phyloP scores from a whole-genome alignment of 2,113 vertebrate species.

The Melozone crissalis region DNA sequence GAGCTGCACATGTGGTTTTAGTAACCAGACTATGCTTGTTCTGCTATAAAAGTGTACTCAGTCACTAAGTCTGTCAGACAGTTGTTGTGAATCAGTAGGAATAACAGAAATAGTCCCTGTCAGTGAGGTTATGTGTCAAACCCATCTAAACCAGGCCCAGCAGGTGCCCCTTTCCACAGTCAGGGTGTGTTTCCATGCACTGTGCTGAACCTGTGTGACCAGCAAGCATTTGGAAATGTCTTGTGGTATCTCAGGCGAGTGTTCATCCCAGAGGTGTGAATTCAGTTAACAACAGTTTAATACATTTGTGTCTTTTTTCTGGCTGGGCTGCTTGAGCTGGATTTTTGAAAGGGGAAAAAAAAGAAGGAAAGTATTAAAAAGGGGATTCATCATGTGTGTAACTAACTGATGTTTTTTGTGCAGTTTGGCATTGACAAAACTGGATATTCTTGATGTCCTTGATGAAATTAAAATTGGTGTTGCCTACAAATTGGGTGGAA shows the following conservation, averaged over 20 bases:
- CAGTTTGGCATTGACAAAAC: conserved; percentile 95
- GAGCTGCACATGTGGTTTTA: neutral
- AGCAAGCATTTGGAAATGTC: neutral
- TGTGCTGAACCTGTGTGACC: neutral
- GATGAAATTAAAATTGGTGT: conserved; percentile 94
- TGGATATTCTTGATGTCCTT: conserved; percentile 94
- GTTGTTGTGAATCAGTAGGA: neutral
- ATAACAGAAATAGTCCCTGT: neutral
- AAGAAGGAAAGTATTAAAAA: neutral
- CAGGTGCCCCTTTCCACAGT: neutral
- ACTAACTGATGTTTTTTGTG: conserved; percentile 5
- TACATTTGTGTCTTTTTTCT: neutral
- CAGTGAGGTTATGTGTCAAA: neutral
- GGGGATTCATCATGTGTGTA: neutral
- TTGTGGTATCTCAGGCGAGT: neutral
- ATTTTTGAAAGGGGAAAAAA: neutral
- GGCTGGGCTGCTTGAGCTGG: neutral
- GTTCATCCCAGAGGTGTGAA: neutral
- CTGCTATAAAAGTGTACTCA: neutral
- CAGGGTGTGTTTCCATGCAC: neutral
- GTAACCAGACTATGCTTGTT: neutral
- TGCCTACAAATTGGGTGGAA: conserved; percentile 92
- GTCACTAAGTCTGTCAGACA: neutral
- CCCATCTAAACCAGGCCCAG: neutral
- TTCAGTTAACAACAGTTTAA: neutral